Evolutionary conservation across 2,797 vertebrate genomes (phyloP).

Genomic region (Neosilurus hyrtlii): DNA sequence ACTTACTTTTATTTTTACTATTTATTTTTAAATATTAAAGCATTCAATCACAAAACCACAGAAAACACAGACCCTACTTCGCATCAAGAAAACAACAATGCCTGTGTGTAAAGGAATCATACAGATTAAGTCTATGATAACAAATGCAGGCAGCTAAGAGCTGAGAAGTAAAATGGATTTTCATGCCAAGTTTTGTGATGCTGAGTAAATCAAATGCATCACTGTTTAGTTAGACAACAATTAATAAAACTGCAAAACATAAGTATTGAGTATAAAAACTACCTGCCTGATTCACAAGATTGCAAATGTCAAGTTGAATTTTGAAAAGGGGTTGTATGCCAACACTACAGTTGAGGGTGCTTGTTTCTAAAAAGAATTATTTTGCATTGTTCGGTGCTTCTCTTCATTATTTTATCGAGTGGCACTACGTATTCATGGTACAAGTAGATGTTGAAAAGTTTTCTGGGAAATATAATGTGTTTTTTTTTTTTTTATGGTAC

Average conservation of each 20-base stretch:
- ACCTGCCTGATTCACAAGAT: constrained; percentile 37
- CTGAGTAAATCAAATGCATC: constrained; percentile 34
- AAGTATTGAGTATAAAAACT: constrained; percentile 24
- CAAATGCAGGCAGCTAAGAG: neutral
- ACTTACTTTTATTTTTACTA: neutral
- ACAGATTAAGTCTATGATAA: neutral
- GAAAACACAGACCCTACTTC: neutral
- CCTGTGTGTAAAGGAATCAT: neutral
- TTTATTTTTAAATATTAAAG: neutral
- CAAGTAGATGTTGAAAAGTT: constrained; percentile 19
- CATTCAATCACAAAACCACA: constrained; percentile 18
- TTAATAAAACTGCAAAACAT: constrained; percentile 39
- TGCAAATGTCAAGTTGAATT: constrained; percentile 48
- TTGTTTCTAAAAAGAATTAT: constrained; percentile 41
- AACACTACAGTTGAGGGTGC: constrained; percentile 48
- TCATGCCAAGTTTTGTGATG: constrained; percentile 5
- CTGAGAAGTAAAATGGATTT: neutral
- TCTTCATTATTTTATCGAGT: constrained; percentile 28
- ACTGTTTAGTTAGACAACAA: constrained; percentile 14
- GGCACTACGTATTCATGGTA: constrained; percentile 20
- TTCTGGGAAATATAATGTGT: neutral
- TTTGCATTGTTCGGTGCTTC: constrained; percentile 24
- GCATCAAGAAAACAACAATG: constrained; percentile 12
- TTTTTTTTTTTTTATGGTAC: neutral
- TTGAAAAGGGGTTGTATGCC: constrained; percentile 43